Percentiles rank a stretch among this genome's conserved stretches.
These are phyloP conservation scores for Corapipo altera DNA, from an alignment of 2,113 vertebrate species.

Conservation along the genomic window DNA sequence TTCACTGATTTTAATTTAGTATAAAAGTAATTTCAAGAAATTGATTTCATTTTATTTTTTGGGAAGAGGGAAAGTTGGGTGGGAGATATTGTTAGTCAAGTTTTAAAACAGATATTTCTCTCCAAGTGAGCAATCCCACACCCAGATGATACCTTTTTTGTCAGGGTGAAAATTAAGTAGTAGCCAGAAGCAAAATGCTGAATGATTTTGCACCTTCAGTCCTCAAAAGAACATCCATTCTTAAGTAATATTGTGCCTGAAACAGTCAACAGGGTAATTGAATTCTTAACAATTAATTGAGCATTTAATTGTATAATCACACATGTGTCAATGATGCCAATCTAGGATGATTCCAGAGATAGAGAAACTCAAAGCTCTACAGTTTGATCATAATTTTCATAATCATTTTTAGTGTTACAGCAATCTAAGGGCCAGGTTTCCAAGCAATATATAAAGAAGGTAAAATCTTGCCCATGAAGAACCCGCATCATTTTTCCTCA, in stretches of 20 bases:
- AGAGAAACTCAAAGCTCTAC: neutral
- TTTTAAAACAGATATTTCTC: neutral
- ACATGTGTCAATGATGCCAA: neutral
- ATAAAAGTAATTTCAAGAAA: neutral
- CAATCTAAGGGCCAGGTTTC: neutral
- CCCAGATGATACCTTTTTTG: neutral
- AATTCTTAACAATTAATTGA: neutral
- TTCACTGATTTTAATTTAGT: neutral
- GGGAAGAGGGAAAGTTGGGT: neutral
- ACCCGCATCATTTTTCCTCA: neutral
- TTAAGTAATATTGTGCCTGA: neutral
- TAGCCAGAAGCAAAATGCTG: neutral
- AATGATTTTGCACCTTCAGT: neutral
- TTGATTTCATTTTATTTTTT: neutral
- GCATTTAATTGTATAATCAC: neutral
- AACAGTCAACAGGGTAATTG: neutral
- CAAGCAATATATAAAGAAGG: neutral
- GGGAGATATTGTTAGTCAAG: neutral
- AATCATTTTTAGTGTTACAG: neutral
- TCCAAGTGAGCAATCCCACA: neutral
- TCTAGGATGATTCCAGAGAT: neutral
- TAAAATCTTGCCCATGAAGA: neutral
- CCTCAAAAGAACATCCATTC: neutral
- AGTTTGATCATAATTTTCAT: neutral
- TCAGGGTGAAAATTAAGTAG: neutral